Evolutionary conservation across 2,113 vertebrate genomes (phyloP), one percentile per base, ranked within the genome.

Genomic region (Himantopus leucocephalus): DNA sequence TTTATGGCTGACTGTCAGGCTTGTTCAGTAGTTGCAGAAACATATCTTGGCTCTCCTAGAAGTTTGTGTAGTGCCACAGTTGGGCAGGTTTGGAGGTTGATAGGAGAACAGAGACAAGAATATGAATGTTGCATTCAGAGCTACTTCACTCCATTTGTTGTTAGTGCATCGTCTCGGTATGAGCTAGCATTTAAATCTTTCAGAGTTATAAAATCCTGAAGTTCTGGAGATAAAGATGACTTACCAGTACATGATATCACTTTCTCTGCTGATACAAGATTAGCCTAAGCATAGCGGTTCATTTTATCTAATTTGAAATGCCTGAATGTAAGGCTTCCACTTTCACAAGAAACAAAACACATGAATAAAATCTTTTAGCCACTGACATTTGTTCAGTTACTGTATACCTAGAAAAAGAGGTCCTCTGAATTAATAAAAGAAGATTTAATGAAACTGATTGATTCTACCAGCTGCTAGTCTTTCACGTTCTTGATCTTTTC

Each of bases 231-330:
- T 88, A 85, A 90, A 79, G 85, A 17, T n/a, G 35, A 16, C 26
- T 53, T 93, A 88, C 23, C 50, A 34, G 88, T 41, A 34, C 17
- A 18, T 68, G 29, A 68, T 93, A 76, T 21, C 50, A 4, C 58
- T 90, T 88, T 79, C 72, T 82, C 63, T 92, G 78, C 71, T 27
- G 30, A 24, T 77, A n/a, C 45, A 79, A 90, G 78, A 71, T 95
- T 85, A 94, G 83, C 45, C 71, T 59, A 48, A 60, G 37, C 64
- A 30, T n/a, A 92, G 72, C 47, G 14, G 22, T 70, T 93, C 60
- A 58, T 83, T 85, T 75, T 58, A 55, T 80, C 72, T 77, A 35
- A 71, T 90, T 95, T 96, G 88, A 81, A 90, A 64, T 83, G 62
- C 70, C 71, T 73, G 71, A 26, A 41, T 76, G 16, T 68, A 72